Conservation (phyloP, 2,888 invertebrate species). For the Neoaliturus tenellus region DNA sequence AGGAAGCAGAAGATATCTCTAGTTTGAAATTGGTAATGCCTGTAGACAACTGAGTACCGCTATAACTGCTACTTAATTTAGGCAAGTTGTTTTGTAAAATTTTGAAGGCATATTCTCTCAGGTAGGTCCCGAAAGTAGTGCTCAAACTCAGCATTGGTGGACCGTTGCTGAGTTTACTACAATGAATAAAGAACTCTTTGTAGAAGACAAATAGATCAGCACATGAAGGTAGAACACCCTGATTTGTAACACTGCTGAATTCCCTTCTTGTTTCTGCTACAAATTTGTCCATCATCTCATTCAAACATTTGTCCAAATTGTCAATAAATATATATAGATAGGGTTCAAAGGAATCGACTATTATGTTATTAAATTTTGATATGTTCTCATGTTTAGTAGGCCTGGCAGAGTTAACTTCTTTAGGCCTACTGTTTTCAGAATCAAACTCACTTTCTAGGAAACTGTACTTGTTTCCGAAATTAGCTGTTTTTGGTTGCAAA, state of each 20-base stretch:
- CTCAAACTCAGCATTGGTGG: constrained; percentile 93
- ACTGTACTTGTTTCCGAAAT: too few species aligned
- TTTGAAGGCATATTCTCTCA: constrained; percentile 90
- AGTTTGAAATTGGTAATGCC: constrained; percentile 79
- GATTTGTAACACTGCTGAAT: constrained; percentile 70
- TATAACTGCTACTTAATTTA: constrained; percentile 72
- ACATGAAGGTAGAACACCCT: constrained; percentile 89
- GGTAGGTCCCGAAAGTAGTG: constrained; percentile 94
- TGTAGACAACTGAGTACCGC: constrained; percentile 68
- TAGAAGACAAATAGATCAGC: constrained; percentile 98
- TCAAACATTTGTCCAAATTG: constrained; percentile 91
- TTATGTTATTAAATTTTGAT: constrained; percentile 85
- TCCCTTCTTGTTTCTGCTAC: constrained; percentile 76
- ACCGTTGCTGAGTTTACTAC: constrained; percentile 93
- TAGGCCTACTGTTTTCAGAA: background rate
- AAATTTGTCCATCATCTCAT: constrained; percentile 91
- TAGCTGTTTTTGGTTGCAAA: background rate
- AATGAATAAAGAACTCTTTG: constrained; percentile 98
- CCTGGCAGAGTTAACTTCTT: constrained; percentile 26
- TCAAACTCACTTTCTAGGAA: background rate
- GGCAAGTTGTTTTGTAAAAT: constrained; percentile 90
- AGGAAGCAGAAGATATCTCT: constrained; percentile 74
- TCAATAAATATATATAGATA: constrained; percentile 97
- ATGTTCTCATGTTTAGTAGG: background rate
- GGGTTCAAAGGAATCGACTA: constrained; percentile 95